Conservation (phyloP, 2,113 vertebrate species). For the Scophthalmus maximus region DNA sequence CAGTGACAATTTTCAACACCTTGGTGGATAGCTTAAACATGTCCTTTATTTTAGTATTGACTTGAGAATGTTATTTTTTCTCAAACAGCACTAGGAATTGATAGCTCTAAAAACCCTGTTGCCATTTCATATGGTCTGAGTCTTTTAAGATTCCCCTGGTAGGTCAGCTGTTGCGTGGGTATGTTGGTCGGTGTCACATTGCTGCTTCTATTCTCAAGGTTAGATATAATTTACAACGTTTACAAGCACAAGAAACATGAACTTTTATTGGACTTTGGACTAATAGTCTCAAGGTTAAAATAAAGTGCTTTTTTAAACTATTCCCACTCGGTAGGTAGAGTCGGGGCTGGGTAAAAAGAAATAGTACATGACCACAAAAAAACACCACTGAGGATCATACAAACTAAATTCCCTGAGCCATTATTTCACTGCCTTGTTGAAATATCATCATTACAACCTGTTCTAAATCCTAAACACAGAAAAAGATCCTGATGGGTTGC, state of each 20-base stretch:
- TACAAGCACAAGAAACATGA: background rate
- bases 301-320: background rate
- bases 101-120: conserved; percentile 4
- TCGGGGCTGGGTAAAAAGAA: no score
- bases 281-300: background rate
- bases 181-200: conserved; percentile 25
- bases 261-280: background rate
- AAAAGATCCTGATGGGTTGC: background rate
- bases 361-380: conserved; percentile 2
- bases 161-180: conserved; percentile 2
- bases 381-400: background rate
- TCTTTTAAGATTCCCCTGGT: conserved; percentile 3
- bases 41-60: background rate
- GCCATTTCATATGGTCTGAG: conserved; percentile 1
- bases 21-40: background rate
- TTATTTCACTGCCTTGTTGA: background rate
- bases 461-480: conserved; percentile 6
- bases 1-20: conserved; percentile 16
- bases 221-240: conserved; percentile 2
- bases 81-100: conserved; percentile 6
- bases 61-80: conserved; percentile 15
- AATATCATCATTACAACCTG: background rate
- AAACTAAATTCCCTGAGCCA: background rate
- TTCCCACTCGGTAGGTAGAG: background rate
- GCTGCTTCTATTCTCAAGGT: conserved; percentile 19